phyloP scores from a whole-genome alignment of 2,888 invertebrate genomes.

The Tachina fera region DNA sequence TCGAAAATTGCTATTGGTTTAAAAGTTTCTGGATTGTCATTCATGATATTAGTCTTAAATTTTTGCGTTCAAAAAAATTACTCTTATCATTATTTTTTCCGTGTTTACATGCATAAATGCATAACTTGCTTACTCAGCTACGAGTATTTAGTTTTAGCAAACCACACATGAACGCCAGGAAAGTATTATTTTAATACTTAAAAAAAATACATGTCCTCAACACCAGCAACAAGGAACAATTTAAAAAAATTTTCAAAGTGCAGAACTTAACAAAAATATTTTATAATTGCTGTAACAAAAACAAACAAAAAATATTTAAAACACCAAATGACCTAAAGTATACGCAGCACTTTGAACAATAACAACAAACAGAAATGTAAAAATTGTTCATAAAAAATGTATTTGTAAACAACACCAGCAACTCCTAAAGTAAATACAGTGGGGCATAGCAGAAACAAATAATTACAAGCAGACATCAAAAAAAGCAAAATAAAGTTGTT shows the following conservation, averaged over 20 bases:
- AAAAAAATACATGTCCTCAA: neutral
- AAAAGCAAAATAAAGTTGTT: neutral
- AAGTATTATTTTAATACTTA: neutral
- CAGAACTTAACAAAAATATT: slow-evolving; percentile 43
- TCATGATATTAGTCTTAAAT: neutral
- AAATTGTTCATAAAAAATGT: slow-evolving; percentile 11
- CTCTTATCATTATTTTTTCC: too few species aligned
- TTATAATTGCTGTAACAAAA: slow-evolving; percentile 45
- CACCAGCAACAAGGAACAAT: slow-evolving; percentile 12
- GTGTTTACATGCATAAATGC: too few species aligned
- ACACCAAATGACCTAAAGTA: slow-evolving; percentile 4
- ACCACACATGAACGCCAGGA: neutral
- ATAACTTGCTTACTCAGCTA: neutral
- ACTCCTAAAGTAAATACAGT: slow-evolving; percentile 5
- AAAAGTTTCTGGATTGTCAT: neutral
- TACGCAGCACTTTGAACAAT: slow-evolving; percentile 27
- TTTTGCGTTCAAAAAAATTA: too few species aligned
- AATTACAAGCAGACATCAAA: slow-evolving; percentile 22
- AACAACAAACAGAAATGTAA: slow-evolving; percentile 10
- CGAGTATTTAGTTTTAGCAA: neutral
- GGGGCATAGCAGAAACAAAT: neutral
- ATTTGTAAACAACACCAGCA: slow-evolving; percentile 41
- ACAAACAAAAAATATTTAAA: neutral
- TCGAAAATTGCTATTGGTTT: too few species aligned
- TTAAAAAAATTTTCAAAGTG: slow-evolving; percentile 17